Evolutionary conservation across 1,140 invertebrate species (phyloP).

Genomic region (Maconellicoccus hirsutus): DNA sequence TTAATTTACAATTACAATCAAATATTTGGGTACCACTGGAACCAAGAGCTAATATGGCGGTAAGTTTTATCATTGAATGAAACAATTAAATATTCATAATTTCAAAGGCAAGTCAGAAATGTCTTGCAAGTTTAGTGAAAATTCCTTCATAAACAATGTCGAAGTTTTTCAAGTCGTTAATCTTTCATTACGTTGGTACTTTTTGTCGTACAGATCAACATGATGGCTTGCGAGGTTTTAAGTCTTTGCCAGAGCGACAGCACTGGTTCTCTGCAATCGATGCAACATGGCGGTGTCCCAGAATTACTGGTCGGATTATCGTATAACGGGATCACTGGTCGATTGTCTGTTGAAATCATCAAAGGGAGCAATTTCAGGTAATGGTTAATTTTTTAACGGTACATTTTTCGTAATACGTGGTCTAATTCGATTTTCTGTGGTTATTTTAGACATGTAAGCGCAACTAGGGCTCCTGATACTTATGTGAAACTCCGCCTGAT

Average conservation of each 20-base stretch:
- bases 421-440: neutral
- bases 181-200: no score
- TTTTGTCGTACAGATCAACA: conserved; percentile 36
- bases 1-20: conserved; percentile 78
- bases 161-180: no score
- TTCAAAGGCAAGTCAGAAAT: no score
- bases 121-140: no score
- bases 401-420: neutral
- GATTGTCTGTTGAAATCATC: conserved; percentile 81
- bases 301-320: conserved; percentile 77
- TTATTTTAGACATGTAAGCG: conserved; percentile 50
- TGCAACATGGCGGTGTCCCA: conserved; percentile 76
- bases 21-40: conserved; percentile 78
- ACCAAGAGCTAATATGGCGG: conserved; percentile 65
- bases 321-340: conserved; percentile 85
- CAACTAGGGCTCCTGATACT: conserved; percentile 74
- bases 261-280: conserved; percentile 82
- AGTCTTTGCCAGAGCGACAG: conserved; percentile 82
- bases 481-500: conserved; percentile 85
- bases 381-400: no score
- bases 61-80: conserved; percentile 44
- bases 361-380: conserved; percentile 86
- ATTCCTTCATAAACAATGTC: no score
- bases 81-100: neutral
- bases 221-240: conserved; percentile 46